Base-by-base conservation (phyloP, 2,888 invertebrate genomes). In the Ischnura elegans region DNA sequence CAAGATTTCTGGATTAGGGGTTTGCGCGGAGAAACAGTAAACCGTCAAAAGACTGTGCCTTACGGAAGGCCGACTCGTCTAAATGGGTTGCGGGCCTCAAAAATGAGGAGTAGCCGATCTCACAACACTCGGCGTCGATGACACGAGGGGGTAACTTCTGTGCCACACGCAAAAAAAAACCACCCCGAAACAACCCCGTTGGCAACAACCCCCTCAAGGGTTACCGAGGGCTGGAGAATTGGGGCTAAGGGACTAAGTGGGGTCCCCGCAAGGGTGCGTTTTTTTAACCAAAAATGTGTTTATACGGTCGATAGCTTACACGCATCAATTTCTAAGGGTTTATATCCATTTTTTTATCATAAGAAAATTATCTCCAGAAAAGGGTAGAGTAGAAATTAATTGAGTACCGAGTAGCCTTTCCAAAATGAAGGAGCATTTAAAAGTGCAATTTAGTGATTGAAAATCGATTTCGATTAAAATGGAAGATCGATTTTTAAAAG, bases 101-200 rank as follows among this genome's bases (percentile, higher is more conserved):
- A n/a, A 90, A 90, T 61, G 90, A 90, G 90, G 43, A 90, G 90
- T 66, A 90, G n/a, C 61, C 55, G 25, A 47, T 45, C 61, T 42
- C 55, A 90, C 61, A 61, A 43, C 61, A 43, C 43, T 90, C 90
- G 43, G 61, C 25, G 90, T 76, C 36, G 76, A 76, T 76, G 76
- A 76, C 76, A 76, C 36, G n/a, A n/a, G 76, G 76, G 76, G 76
- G 76, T 76, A 36, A 76, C 76, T 76, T 76, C 25, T 36, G 16
- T 19, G 51, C 8, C 6, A 10, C 76, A 16, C 76, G 10, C 36
- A 76, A 76, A 76, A 76, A 76, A 76, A 36, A 0, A 1, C 25
- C 25, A 21, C n/a, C n/a, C n/a, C n/a, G n/a, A n/a, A 25, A 61
- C 25, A 5, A 51, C 61, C 76, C 36, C n/a, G n/a, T n/a, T 16